These are phyloP conservation scores for Operophtera brumata DNA, from an alignment of 2,888 invertebrate species.

Conservation along the genomic window DNA sequence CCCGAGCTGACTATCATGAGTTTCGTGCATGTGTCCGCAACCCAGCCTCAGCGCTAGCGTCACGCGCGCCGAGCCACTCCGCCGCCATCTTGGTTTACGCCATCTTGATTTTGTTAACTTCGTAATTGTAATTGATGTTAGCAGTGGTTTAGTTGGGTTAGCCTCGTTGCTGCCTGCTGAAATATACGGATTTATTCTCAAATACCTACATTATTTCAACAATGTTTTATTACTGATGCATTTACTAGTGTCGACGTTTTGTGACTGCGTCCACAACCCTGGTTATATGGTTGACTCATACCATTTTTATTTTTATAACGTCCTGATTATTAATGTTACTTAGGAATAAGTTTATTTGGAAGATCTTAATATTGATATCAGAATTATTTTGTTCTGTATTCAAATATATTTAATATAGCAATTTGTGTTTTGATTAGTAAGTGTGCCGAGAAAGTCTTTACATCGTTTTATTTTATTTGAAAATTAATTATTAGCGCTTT, in stretches of 20 bases:
- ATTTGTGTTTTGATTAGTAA: no score
- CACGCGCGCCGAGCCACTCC: slow-evolving; percentile 74
- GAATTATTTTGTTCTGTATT: no score
- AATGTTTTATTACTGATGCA: background rate
- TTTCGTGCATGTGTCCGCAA: slow-evolving; percentile 91
- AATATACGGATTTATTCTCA: background rate
- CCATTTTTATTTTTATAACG: background rate
- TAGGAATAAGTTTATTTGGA: no score
- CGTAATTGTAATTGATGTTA: slow-evolving; percentile 38
- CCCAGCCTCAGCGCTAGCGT: slow-evolving; percentile 87
- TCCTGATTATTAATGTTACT: background rate
- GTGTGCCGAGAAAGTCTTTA: no score
- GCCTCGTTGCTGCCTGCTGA: background rate
- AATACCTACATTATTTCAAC: background rate
- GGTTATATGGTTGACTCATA: background rate
- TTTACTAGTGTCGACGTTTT: background rate
- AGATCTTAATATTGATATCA: no score
- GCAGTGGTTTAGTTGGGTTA: slow-evolving; percentile 4
- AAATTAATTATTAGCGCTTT: background rate
- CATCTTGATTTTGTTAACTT: slow-evolving; percentile 60
- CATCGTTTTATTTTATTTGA: background rate
- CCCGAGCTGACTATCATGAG: slow-evolving; percentile 89
- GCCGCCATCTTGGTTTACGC: slow-evolving; percentile 71
- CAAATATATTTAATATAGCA: no score
- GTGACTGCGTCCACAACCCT: background rate